phyloP scores from a whole-genome alignment of 2,113 vertebrate genomes.

The Crocuta crocuta region DNA sequence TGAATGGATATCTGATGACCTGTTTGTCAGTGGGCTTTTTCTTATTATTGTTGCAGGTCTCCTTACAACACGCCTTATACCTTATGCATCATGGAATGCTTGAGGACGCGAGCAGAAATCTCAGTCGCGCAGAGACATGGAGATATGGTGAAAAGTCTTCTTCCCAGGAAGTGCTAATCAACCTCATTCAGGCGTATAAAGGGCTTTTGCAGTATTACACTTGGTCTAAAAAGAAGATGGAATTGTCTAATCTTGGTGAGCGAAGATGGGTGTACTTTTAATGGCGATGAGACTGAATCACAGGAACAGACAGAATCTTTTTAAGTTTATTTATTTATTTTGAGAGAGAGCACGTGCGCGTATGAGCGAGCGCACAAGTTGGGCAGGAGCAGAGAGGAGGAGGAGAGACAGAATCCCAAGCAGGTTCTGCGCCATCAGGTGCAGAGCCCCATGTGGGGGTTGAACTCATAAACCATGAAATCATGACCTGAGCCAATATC shows the following conservation, averaged over 20 bases:
- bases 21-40: background rate
- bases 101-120: slow-evolving; percentile 90
- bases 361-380: too few species aligned
- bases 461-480: too few species aligned
- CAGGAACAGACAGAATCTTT: background rate
- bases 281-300: background rate
- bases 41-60: slow-evolving; percentile 86
- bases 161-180: slow-evolving; percentile 85
- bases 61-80: slow-evolving; percentile 92
- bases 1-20: background rate
- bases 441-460: too few species aligned
- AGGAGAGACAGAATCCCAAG: too few species aligned
- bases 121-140: slow-evolving; percentile 92
- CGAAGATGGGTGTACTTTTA: background rate
- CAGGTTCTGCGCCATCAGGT: too few species aligned
- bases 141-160: slow-evolving; percentile 88
- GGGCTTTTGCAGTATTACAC: slow-evolving; percentile 91
- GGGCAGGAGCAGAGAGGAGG: too few species aligned
- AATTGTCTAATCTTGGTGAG: slow-evolving; percentile 85
- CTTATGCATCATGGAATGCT: slow-evolving; percentile 90
- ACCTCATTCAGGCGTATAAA: slow-evolving; percentile 92
- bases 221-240: slow-evolving; percentile 90
- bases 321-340: background rate
- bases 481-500: too few species aligned
- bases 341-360: too few species aligned